These are phyloP conservation scores for Apeltes quadracus DNA, from an alignment of 2,113 vertebrate species.

Conservation along the genomic window DNA sequence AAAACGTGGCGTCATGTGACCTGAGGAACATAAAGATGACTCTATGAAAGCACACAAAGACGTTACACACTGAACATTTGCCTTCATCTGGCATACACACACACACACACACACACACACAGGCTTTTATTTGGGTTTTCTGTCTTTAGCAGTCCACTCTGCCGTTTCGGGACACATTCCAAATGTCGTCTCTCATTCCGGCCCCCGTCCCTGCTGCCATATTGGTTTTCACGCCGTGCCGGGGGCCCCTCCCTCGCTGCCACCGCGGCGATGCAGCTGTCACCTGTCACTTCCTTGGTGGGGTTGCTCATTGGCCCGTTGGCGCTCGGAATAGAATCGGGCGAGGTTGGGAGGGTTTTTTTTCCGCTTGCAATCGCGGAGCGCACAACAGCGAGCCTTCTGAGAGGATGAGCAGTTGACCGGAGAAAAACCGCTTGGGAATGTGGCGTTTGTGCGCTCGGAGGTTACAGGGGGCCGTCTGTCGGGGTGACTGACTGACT, in stretches of 20 bases:
- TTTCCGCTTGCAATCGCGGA: conserved; percentile 46
- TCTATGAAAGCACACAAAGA: conserved; percentile 1
- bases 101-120: no score
- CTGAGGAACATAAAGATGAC: conserved; percentile 3
- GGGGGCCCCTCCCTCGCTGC: conserved; percentile 63
- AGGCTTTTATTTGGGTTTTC: conserved; percentile 30
- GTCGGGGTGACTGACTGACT: conserved; percentile 53
- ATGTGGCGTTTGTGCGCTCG: conserved; percentile 41
- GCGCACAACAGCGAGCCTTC: conserved; percentile 27
- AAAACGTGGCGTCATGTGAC: conserved; percentile 13
- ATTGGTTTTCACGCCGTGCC: conserved; percentile 76
- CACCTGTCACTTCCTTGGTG: conserved; percentile 76
- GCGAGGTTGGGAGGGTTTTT: no score
- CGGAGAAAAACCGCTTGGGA: conserved; percentile 40
- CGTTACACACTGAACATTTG: conserved; percentile 16
- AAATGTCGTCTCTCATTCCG: conserved; percentile 58
- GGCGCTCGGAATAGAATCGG: conserved; percentile 71
- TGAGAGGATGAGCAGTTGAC: conserved; percentile 53
- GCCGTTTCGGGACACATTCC: conserved; percentile 47
- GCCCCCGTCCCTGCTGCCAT: conserved; percentile 61
- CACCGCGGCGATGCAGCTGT: conserved; percentile 78
- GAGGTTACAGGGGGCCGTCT: conserved; percentile 12
- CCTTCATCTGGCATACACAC: not conserved
- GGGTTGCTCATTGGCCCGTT: conserved; percentile 57
- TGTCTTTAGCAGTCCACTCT: conserved; percentile 7